phyloP scores from a whole-genome alignment of 2,797 vertebrate species.

The Thripadectes ignobilis region DNA sequence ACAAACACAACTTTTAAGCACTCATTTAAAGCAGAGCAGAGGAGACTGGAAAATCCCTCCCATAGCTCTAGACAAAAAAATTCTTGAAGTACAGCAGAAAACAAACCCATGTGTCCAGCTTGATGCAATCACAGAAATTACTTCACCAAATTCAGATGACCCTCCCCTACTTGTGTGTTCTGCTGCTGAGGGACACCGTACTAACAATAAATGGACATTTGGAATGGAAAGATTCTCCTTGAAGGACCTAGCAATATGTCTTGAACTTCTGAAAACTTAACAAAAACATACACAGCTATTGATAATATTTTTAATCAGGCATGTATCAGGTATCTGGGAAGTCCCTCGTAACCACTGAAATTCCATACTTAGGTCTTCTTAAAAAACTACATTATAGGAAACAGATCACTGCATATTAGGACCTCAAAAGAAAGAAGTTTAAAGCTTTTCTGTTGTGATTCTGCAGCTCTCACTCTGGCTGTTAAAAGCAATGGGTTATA shows the following conservation, averaged over 20 bases:
- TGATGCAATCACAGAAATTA: background rate
- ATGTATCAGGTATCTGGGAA: background rate
- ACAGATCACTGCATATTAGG: background rate
- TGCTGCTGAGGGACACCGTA: background rate
- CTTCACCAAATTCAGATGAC: background rate
- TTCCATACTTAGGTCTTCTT: background rate
- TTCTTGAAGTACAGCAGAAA: background rate
- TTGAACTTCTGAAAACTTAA: background rate
- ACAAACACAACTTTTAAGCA: background rate
- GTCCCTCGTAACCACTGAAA: background rate
- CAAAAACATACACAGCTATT: rapidly evolving
- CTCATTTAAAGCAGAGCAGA: background rate
- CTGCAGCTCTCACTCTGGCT: background rate
- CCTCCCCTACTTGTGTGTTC: background rate
- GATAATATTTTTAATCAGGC: background rate
- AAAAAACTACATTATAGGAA: background rate
- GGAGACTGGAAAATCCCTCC: background rate
- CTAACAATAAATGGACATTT: background rate
- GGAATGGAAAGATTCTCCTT: background rate
- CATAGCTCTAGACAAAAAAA: background rate
- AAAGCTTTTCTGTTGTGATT: background rate
- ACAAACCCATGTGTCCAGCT: background rate
- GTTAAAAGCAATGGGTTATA: background rate
- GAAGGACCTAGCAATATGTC: rapidly evolving
- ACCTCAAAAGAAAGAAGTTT: background rate